Conservation (phyloP, 2,113 vertebrate species). For the Colinus virginianus region DNA sequence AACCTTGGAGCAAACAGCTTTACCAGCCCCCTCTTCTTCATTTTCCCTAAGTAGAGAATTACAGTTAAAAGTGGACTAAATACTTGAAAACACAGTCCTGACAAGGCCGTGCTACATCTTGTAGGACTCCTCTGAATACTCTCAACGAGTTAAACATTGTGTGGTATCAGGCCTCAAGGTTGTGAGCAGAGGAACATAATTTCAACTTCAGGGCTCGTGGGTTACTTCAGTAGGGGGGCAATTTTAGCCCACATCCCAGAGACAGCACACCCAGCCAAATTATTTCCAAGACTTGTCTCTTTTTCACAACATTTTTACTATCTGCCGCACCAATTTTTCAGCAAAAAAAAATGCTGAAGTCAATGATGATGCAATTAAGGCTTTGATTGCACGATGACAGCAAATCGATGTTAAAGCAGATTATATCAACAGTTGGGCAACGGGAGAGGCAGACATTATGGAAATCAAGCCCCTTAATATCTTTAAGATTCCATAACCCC, state of each 20-base stretch:
- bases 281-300: neutral
- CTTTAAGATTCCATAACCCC: constrained; percentile 66
- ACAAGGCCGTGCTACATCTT: neutral
- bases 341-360: constrained; percentile 47
- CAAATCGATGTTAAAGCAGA: constrained; percentile 71
- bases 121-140: neutral
- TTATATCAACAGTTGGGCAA: constrained; percentile 73
- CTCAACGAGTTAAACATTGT: neutral
- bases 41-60: neutral
- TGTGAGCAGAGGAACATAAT: neutral
- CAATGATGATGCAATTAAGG: constrained; percentile 72
- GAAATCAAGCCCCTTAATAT: constrained; percentile 68
- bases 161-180: neutral
- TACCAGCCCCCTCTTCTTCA: neutral
- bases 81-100: neutral
- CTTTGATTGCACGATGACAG: constrained; percentile 72
- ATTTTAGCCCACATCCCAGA: neutral
- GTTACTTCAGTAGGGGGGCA: neutral
- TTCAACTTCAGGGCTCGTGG: neutral
- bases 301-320: constrained; percentile 43
- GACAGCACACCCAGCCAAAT: neutral
- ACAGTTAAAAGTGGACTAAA: neutral
- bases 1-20: neutral
- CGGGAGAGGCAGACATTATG: constrained; percentile 66
- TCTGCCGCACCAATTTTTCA: constrained; percentile 16